Evolutionary conservation across 2,113 vertebrate genomes (phyloP).

Genomic region (Leptosomus discolor): DNA sequence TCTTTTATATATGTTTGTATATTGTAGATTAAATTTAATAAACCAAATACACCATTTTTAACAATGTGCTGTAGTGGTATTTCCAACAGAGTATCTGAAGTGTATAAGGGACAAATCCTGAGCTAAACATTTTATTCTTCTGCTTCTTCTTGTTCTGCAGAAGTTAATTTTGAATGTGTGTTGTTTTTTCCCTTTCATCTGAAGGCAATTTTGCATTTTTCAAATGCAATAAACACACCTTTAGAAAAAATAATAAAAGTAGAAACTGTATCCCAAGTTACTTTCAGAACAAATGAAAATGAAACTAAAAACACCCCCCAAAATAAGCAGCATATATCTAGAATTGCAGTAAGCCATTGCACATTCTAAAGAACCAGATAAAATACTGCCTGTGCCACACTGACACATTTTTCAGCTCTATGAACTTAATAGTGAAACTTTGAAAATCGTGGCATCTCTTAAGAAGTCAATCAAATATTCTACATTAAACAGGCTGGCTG

Average conservation of each 20-base stretch:
- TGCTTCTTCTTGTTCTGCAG: slow-evolving; percentile 47
- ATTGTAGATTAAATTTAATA: not conserved
- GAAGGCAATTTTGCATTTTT: slow-evolving; percentile 42
- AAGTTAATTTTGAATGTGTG: slow-evolving; percentile 53
- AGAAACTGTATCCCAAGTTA: slow-evolving; percentile 29
- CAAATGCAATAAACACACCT: slow-evolving; percentile 31
- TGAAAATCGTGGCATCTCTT: slow-evolving; percentile 36
- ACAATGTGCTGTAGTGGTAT: not conserved
- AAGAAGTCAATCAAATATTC: slow-evolving; percentile 27
- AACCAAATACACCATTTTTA: slow-evolving; percentile 44
- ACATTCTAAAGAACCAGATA: slow-evolving; percentile 17
- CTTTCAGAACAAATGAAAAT: slow-evolving; percentile 15
- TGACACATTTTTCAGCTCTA: slow-evolving; percentile 43
- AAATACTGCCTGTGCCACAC: slow-evolving; percentile 5
- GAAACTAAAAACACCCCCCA: not conserved
- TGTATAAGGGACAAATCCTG: slow-evolving; percentile 43
- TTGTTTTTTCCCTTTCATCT: slow-evolving; percentile 36
- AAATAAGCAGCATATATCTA: not conserved
- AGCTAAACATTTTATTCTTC: slow-evolving; percentile 59
- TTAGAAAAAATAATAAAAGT: not conserved
- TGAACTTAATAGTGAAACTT: slow-evolving; percentile 26
- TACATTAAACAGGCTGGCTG: slow-evolving; percentile 48
- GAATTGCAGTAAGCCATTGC: slow-evolving; percentile 22
- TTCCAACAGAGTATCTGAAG: slow-evolving; percentile 38
- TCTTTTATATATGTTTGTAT: not conserved